Evolutionary conservation across 2,797 vertebrate genomes (phyloP).

Genomic region (Paedocypris micromegethes): DNA sequence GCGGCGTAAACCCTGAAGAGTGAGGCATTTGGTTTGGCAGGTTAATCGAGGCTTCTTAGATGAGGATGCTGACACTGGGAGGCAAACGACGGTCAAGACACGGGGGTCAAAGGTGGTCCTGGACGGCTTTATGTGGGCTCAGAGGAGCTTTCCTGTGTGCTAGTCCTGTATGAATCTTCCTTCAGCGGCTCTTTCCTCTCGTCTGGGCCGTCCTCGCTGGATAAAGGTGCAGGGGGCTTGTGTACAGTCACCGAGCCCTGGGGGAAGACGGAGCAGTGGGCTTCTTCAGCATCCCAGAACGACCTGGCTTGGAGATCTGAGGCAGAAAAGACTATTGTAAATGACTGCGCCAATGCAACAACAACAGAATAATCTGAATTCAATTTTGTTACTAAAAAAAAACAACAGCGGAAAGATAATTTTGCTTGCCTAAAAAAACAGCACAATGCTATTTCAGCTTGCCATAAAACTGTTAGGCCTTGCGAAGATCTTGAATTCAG

Average conservation of each 20-base stretch:
- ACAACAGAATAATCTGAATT: too few species aligned
- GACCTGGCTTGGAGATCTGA: slow-evolving; percentile 72
- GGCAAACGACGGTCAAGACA: slow-evolving; percentile 63
- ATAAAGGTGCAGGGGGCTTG: slow-evolving; percentile 55
- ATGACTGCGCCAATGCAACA: too few species aligned
- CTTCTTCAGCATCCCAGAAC: slow-evolving; percentile 68
- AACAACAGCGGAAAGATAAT: too few species aligned
- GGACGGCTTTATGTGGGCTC: slow-evolving; percentile 73
- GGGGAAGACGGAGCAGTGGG: slow-evolving; percentile 47
- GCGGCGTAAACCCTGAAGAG: slow-evolving; percentile 68
- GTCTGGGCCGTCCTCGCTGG: slow-evolving; percentile 43
- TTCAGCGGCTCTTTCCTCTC: slow-evolving; percentile 41
- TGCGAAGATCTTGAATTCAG: too few species aligned
- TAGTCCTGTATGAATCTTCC: slow-evolving; percentile 78
- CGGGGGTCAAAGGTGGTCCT: slow-evolving; percentile 49
- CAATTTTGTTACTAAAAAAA: too few species aligned
- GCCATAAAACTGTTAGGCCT: too few species aligned
- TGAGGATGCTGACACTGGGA: slow-evolving; percentile 71
- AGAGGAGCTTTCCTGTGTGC: slow-evolving; percentile 61
- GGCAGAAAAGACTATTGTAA: background rate
- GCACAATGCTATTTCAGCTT: too few species aligned
- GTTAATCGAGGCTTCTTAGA: slow-evolving; percentile 67
- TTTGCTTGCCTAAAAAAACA: too few species aligned
- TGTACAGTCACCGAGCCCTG: slow-evolving; percentile 59
- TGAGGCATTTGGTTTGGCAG: slow-evolving; percentile 79